phyloP scores from a whole-genome alignment of 2,113 vertebrate genomes.

The Cyrtonyx montezumae region DNA sequence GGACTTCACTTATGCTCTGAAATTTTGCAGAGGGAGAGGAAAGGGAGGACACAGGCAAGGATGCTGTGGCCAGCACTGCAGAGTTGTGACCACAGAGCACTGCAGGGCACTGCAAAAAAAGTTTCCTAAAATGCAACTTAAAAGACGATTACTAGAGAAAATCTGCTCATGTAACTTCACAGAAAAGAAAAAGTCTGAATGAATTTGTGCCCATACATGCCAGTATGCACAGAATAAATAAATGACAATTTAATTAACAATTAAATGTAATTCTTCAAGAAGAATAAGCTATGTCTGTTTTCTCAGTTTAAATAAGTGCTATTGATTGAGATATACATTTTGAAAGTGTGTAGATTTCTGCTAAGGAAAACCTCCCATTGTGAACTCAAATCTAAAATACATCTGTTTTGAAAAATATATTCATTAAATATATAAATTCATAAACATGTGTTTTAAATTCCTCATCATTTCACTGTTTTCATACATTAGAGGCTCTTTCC shows the following conservation, averaged over 20 bases:
- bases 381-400: not conserved
- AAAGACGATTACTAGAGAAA: not conserved
- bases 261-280: not conserved
- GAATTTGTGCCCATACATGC: not conserved
- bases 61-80: not conserved
- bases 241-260: not conserved
- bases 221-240: not conserved
- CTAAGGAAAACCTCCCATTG: not conserved
- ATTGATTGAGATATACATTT: not conserved
- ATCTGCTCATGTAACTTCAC: not conserved
- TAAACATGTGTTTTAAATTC: not conserved
- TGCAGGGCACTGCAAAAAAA: not conserved
- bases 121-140: not conserved
- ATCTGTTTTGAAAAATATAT: not conserved
- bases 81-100: not conserved
- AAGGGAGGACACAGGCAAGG: not conserved
- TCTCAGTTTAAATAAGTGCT: accelerated
- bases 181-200: not conserved
- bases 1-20: not conserved
- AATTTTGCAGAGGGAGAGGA: not conserved
- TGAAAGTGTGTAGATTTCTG: not conserved
- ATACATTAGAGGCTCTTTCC: not conserved
- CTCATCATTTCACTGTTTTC: not conserved
- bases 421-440: not conserved
- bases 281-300: not conserved